Percentiles rank a stretch among this genome's conserved stretches.
These are phyloP conservation scores for Spinibarbus caldwelli DNA, from an alignment of 2,797 vertebrate genomes.

Conservation along the genomic window DNA sequence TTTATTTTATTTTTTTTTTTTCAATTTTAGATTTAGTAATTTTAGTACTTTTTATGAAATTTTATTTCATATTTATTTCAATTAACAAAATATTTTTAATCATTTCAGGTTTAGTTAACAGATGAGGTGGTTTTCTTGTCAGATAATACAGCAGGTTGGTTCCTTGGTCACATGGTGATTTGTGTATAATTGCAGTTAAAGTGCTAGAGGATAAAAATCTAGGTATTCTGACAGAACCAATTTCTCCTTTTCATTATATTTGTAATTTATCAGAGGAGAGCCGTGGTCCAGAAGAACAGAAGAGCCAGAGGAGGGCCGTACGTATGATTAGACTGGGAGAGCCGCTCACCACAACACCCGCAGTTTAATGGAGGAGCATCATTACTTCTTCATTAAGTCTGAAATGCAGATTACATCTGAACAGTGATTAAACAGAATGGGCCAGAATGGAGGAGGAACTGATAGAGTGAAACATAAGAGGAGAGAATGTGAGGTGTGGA, in stretches of 20 bases:
- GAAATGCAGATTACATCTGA: conserved; percentile 33
- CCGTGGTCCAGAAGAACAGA: neutral
- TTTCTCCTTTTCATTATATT: conserved; percentile 8
- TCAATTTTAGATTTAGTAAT: too few species aligned
- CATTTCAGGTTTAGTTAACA: neutral
- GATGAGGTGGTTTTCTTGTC: neutral
- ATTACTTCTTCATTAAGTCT: conserved; percentile 31
- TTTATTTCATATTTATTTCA: neutral
- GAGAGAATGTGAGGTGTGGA: neutral
- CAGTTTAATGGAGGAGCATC: conserved; percentile 6
- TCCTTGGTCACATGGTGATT: neutral
- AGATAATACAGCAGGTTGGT: neutral
- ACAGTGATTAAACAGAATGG: conserved; percentile 34
- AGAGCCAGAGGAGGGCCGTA: neutral
- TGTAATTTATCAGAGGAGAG: neutral
- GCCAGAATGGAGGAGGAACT: conserved; percentile 13
- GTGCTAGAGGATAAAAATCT: neutral
- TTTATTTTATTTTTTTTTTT: too few species aligned
- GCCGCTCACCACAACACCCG: neutral
- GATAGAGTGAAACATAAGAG: neutral
- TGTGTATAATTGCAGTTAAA: neutral
- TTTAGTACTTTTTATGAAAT: too few species aligned
- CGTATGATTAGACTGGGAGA: neutral
- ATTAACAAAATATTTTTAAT: neutral
- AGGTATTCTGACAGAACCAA: neutral